A percentile compares a stretch with the other conserved stretches of the same genome.
Evolutionary conservation across 2,113 vertebrate genomes (phyloP).

Genomic region (Grammomys dolichurus): DNA sequence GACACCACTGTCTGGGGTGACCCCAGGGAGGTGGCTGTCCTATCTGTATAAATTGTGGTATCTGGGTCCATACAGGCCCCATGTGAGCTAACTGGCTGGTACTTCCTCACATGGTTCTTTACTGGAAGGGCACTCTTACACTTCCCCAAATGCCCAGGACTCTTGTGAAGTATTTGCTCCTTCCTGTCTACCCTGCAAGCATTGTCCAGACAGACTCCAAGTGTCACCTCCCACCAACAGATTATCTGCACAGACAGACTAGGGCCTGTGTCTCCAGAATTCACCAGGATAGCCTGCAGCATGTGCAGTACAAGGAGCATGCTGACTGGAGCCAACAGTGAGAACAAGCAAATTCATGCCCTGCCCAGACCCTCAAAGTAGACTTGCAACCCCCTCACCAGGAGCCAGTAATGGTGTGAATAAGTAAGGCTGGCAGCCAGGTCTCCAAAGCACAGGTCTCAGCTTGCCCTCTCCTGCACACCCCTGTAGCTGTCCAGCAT

Average conservation of each 20-base stretch:
- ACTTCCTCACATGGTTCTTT: background rate
- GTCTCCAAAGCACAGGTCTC: background rate
- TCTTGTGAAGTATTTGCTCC: background rate
- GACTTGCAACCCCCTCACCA: background rate
- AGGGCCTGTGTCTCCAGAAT: background rate
- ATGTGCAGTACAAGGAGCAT: too few relatives aligned
- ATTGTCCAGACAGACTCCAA: background rate
- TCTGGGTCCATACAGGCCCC: background rate
- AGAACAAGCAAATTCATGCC: fast-evolving
- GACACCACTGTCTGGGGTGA: background rate
- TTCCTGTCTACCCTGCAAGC: background rate
- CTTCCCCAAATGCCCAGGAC: background rate
- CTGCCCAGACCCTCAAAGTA: background rate
- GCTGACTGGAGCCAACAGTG: background rate
- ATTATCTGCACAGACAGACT: background rate
- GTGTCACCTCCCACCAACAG: background rate
- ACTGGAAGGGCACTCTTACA: background rate
- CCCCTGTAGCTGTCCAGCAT: background rate
- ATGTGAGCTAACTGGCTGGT: background rate
- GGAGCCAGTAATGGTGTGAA: background rate
- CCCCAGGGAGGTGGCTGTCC: background rate
- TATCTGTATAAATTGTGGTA: background rate
- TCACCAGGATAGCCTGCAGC: background rate
- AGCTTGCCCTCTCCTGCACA: background rate
- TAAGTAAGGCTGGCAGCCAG: background rate